Evolutionary conservation across 2,797 vertebrate genomes (phyloP), one percentile per base, ranked within the genome.

Genomic region (Hylomyscus alleni): DNA sequence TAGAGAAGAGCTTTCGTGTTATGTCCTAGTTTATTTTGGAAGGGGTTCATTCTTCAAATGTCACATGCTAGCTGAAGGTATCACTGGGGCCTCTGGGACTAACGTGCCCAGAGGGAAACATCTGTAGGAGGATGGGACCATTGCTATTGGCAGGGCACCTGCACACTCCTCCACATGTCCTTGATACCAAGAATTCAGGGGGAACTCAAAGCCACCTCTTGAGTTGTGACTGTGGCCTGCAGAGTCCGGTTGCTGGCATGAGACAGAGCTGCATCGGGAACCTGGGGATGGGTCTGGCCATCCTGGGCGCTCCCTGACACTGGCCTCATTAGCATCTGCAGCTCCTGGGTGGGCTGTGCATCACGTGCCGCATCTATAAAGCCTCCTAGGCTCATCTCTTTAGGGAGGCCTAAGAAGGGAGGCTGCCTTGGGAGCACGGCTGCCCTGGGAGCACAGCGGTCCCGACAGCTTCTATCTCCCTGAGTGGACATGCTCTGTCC

Each of bases 261-360:
- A 52, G 73, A 37, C 29, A 86, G 40, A 86, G 60, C 72, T 40
- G 0, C n/a, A 1, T n/a, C 11, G 10, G 31, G 14, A 2, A 3
- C 65, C 26, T n/a, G 10, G 17, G 44, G 14, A 20, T 1, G 0
- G 1, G 0, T 6, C 20, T n/a, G 15, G 8, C 50, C 50, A 6
- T 34, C 31, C 0, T 5, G 3, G 20, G 20, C 3, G 2, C 11
- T 29, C 69, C n/a, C 40, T 10, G 17, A 40, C 24, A 34, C 29
- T 15, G 56, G 72, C 29, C 20, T 58, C 8, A 31, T 17, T n/a
- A 47, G 17, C 62, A 24, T 1, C 76, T 22, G 29, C 13, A 22
- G 11, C 40, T 52, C 26, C 37, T 34, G 24, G 0, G 14, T 5
- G 6, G 15, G 4, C 31, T 0, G 2, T 0, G 0, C 0, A 0